Evolutionary conservation across 2,888 invertebrate species (phyloP), one percentile per base, ranked within the genome.

Genomic region (Tromatobia lineatoria): DNA sequence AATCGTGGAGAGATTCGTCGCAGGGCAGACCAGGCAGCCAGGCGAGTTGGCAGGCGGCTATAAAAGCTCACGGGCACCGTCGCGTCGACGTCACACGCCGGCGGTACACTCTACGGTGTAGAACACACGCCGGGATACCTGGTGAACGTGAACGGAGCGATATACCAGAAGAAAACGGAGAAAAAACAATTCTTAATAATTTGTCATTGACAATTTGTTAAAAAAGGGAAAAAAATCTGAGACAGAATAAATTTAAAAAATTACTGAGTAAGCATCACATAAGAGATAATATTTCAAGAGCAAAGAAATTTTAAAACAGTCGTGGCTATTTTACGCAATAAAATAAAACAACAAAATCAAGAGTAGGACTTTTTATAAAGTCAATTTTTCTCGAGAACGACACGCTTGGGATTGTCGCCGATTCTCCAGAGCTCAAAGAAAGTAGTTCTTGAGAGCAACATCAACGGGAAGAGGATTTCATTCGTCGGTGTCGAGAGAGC

Each of bases 41-140:
- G 85, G 88, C 85, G 83, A 88, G 88, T 88, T 87, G 86, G 87
- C 85, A 87, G 88, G 86, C 84, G 83, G 85, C 92, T 92, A 92
- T 92, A 92, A 92, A 92, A 92, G 92, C 91, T 89, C 90, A 87
- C 88, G 88, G 88, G 89, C 88, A 89, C 85, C 88, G 86, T 85
- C 87, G 86, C 90, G 88, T 86, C 89, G 86, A 90, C 91, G 91
- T 92, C 92, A 92, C 89, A 92, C 90, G 90, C 90, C 92, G 90
- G 90, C 90, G 89, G 90, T 90, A 88, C 90, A 91, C 89, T 89
- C 91, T 84, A 87, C 91, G 86, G 91, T 89, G 88, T 91, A 87
- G 90, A 92, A 88, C 90, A 71, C 74, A 70, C 74, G 67, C 73
- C 71, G 69, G 73, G 54, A 74, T 77, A 81, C 75, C 81, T 82